These are phyloP conservation scores for Scleropages formosus DNA, from an alignment of 2,797 vertebrate genomes.

Conservation along the genomic window DNA sequence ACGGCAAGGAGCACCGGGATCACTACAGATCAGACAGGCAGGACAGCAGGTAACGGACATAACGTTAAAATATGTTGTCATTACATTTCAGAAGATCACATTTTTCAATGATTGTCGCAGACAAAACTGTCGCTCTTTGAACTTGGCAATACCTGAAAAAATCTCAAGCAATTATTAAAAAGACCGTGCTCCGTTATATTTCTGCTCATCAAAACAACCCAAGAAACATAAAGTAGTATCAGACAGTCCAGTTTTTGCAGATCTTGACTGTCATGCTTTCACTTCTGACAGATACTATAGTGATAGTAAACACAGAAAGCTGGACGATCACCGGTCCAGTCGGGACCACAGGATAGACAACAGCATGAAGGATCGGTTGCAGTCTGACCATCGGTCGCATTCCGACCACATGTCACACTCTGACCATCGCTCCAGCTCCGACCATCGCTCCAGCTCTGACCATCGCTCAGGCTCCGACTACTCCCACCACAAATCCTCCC, in stretches of 20 bases:
- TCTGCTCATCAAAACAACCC: too few relatives aligned
- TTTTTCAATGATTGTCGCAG: too few relatives aligned
- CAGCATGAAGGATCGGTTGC: slow-evolving; percentile 78
- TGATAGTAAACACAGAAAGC: slow-evolving; percentile 88
- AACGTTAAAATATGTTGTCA: too few relatives aligned
- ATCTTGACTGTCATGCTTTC: background rate
- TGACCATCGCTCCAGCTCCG: slow-evolving; percentile 77
- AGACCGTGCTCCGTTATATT: too few relatives aligned
- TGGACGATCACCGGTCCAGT: slow-evolving; percentile 85
- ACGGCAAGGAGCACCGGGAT: slow-evolving; percentile 91
- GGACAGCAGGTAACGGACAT: slow-evolving; percentile 51
- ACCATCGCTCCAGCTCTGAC: slow-evolving; percentile 69
- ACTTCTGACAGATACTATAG: slow-evolving; percentile 67
- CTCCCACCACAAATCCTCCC: slow-evolving; percentile 77
- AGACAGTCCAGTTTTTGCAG: background rate
- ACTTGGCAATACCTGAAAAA: too few relatives aligned
- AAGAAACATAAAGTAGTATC: too few relatives aligned
- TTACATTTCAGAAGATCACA: too few relatives aligned
- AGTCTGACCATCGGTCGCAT: slow-evolving; percentile 77
- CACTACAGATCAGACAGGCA: slow-evolving; percentile 65
- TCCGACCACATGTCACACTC: slow-evolving; percentile 73
- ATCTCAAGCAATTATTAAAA: too few relatives aligned
- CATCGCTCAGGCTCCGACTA: slow-evolving; percentile 72
- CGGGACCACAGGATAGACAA: slow-evolving; percentile 86
- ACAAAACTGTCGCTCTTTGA: too few relatives aligned